Evolutionary conservation across 2,888 invertebrate species (phyloP).

Genomic region (Hoplodrina blanda): DNA sequence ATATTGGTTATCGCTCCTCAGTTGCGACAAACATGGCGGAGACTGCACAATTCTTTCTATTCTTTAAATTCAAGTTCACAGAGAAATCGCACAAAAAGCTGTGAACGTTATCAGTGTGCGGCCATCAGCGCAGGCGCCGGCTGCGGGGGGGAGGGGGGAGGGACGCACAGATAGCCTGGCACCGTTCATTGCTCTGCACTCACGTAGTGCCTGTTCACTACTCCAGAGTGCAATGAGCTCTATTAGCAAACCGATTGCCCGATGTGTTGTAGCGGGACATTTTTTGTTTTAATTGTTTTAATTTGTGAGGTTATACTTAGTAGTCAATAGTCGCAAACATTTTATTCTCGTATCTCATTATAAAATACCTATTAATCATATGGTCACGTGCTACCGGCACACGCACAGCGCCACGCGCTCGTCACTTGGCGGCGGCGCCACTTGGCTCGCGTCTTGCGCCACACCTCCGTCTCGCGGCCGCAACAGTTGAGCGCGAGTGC

Average conservation of each 20-base stretch:
- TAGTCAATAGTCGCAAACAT: too few species aligned
- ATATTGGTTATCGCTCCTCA: too few species aligned
- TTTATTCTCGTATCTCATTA: too few species aligned
- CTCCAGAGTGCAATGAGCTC: not conserved
- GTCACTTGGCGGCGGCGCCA: not conserved
- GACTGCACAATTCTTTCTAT: slow-evolving; percentile 4
- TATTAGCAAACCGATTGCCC: slow-evolving; percentile 2
- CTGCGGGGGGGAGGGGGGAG: not conserved
- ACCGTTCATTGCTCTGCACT: slow-evolving; percentile 3
- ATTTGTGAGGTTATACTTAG: not conserved
- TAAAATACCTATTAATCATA: too few species aligned
- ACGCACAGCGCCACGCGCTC: not conserved
- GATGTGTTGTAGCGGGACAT: not conserved
- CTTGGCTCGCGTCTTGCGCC: slow-evolving; percentile 19
- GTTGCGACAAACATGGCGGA: not conserved
- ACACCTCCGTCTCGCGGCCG: slow-evolving; percentile 17
- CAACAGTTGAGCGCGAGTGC: slow-evolving; percentile 63
- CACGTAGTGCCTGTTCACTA: not conserved
- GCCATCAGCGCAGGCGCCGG: slow-evolving; percentile 22
- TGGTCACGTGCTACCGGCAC: too few species aligned
- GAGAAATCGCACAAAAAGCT: slow-evolving; percentile 26
- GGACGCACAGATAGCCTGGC: not conserved
- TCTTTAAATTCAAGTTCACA: slow-evolving; percentile 22
- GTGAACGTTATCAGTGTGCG: slow-evolving; percentile 33
- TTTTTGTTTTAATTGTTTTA: not conserved